Evolutionary conservation across 2,113 vertebrate species (phyloP).

Genomic region (Neopipo cinnamomea): DNA sequence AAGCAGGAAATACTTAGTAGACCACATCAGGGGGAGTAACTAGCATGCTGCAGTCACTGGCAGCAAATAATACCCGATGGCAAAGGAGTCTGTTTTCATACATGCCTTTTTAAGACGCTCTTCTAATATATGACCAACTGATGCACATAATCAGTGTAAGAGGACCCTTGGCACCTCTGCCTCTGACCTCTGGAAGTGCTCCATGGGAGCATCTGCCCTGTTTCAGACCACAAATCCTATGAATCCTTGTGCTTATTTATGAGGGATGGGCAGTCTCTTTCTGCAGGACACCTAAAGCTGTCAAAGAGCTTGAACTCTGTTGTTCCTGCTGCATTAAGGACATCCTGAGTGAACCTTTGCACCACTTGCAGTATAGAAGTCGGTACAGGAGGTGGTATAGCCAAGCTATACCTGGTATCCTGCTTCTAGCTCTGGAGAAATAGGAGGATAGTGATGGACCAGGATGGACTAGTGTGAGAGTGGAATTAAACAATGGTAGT

Average conservation of each 20-base stretch:
- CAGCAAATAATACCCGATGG: not conserved
- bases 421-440: not conserved
- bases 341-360: not conserved
- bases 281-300: not conserved
- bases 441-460: not conserved
- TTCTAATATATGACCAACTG: not conserved
- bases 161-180: not conserved
- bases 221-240: not conserved
- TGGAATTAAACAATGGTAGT: not conserved
- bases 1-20: slow-evolving; percentile 36
- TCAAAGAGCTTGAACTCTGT: not conserved
- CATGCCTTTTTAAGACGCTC: not conserved
- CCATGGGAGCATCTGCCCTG: not conserved
- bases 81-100: not conserved
- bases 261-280: not conserved
- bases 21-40: slow-evolving; percentile 30
- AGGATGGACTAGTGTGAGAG: not conserved
- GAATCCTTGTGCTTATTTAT: not conserved
- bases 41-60: not conserved
- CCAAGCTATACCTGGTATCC: not conserved
- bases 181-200: not conserved
- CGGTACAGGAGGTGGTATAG: not conserved
- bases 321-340: not conserved
- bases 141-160: not conserved
- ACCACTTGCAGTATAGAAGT: not conserved